Evolutionary conservation across 2,888 invertebrate genomes (phyloP).

Genomic region (Dryomyza anilis): DNA sequence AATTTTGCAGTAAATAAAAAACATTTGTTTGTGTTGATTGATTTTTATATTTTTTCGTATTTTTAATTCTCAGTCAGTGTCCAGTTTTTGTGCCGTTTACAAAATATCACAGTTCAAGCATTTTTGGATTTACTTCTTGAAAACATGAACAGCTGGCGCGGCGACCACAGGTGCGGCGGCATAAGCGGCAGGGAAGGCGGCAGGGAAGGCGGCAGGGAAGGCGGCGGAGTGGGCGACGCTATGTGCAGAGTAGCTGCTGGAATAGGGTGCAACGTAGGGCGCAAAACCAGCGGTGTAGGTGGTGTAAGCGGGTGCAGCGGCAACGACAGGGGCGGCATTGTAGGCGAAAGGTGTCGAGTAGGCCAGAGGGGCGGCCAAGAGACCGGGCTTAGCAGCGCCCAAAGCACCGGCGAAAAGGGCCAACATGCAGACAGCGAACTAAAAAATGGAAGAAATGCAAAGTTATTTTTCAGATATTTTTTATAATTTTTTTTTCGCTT

Average conservation of each 20-base stretch:
- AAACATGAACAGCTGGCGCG: conserved; percentile 29
- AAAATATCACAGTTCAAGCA: background rate
- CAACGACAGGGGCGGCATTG: conserved; percentile 50
- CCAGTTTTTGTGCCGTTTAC: background rate
- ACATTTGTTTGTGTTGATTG: too few species aligned
- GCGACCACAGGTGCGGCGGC: conserved; percentile 9
- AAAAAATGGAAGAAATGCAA: too few species aligned
- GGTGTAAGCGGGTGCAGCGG: conserved; percentile 34
- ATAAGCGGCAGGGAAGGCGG: conserved; percentile 13
- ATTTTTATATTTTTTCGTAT: background rate
- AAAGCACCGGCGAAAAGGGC: conserved; percentile 54
- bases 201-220: conserved; percentile 45
- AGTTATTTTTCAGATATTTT: too few species aligned
- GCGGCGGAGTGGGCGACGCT: conserved; percentile 56
- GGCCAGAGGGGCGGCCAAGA: conserved; percentile 63
- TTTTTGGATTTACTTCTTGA: conserved; percentile 37
- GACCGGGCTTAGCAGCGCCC: conserved; percentile 47
- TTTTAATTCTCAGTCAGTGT: background rate
- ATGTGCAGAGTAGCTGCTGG: conserved; percentile 52
- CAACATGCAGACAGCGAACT: conserved; percentile 44
- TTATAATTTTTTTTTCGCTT: too few species aligned
- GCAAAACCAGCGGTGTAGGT: conserved; percentile 42
- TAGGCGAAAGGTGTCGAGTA: conserved; percentile 15
- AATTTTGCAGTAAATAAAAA: too few species aligned
- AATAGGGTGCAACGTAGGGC: conserved; percentile 54